Base-by-base conservation (phyloP, 2,113 vertebrate genomes). In the Carettochelys insculpta region DNA sequence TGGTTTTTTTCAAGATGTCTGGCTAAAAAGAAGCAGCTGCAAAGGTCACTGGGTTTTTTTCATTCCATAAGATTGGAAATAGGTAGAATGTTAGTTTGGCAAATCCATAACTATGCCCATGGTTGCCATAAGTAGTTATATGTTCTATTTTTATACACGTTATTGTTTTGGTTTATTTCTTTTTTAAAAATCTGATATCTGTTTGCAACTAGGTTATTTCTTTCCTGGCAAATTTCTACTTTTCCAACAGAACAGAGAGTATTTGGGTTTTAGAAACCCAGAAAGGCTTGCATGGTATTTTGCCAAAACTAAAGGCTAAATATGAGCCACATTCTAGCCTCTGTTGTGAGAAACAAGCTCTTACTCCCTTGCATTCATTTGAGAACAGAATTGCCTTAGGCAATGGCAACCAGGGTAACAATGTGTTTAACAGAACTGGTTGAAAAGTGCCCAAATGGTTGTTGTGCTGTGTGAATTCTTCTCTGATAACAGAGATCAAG, bases 41-140 rank as follows among this genome's bases (percentile, higher is more conserved):
- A 3, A 90, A 91, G 71, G 51, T 73, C 50, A 17, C 38, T 76
- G 29, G 87, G 61, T 4, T 3, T 80, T 88, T 93, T 75, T 75
- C 86, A 91, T 20, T 43, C 51, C 53, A 68, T 14, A 48, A 19
- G 29, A 84, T 20, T 80, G 53, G 80, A 88, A 73, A 75, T 16
- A 45, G 73, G 76, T 10, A 2, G 81, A 88, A 4, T 24, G 17
- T 82, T 56, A 45, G 73, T 80, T 86, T 53, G 45, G 41, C 71
- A 75, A 71, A 20, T 16, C 38, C 76, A 91, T 92, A 90, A 87
- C 51, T 85, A 20, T 77, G 56, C 31, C 52, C 81, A 86, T 87
- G 22, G 75, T 51, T 50, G 13, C 68, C 83, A 89, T 81, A 75
- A 29, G 81, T 83, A 38, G 83, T 85, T 85, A 80, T 85, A 14